Percentiles rank a stretch among this genome's conserved stretches.
phyloP scores from a whole-genome alignment of 2,113 vertebrate species.

The Serilophus lunatus region DNA sequence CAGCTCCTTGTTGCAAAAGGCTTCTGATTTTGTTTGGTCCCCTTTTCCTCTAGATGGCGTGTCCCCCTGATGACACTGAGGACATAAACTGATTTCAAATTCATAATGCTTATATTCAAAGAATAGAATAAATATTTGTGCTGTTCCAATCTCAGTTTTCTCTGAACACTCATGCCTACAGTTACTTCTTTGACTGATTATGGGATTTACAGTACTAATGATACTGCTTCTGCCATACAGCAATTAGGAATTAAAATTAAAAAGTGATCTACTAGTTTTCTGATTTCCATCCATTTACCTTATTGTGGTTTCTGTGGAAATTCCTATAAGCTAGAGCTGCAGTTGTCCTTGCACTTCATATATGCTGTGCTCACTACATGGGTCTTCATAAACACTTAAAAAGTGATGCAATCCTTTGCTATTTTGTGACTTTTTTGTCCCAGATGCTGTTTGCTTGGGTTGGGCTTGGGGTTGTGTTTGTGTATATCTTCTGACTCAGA shows the following conservation, averaged over 20 bases:
- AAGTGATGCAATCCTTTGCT: neutral
- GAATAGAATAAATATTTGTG: neutral
- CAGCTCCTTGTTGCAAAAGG: neutral
- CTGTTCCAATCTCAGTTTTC: neutral
- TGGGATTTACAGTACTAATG: neutral
- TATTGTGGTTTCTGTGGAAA: neutral
- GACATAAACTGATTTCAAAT: neutral
- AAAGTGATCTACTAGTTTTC: neutral
- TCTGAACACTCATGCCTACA: neutral
- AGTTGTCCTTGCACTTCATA: neutral
- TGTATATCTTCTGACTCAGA: neutral
- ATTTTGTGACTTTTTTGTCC: neutral
- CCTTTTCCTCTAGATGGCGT: neutral
- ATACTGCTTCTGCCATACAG: neutral
- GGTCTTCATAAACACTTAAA: neutral
- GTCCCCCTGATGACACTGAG: neutral
- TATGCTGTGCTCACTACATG: fast-evolving
- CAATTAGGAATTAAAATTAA: neutral
- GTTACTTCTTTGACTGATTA: neutral
- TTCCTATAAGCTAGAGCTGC: neutral
- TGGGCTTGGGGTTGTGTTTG: neutral
- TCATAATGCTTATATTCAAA: neutral
- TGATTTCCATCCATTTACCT: neutral
- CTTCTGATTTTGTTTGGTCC: neutral
- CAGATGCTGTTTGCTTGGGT: neutral